Conservation (phyloP, 2,888 invertebrate species). For the Polydesmus complanatus region DNA sequence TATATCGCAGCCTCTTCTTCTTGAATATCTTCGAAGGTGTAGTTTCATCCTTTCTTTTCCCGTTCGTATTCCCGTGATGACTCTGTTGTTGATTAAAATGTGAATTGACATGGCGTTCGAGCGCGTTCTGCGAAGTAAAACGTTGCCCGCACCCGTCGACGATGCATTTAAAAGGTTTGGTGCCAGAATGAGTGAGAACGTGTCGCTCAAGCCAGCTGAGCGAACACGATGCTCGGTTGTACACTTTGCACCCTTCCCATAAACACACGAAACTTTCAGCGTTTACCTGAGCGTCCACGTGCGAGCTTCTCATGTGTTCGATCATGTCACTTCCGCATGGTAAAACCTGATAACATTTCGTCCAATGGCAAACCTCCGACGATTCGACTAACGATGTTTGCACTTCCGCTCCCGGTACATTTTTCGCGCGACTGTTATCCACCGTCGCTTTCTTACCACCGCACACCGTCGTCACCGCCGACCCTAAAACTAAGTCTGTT, state of each 20-base stretch:
- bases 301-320: conserved; percentile 47
- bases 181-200: conserved; percentile 76
- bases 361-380: conserved; percentile 27
- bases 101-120: conserved; percentile 84
- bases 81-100: conserved; percentile 54
- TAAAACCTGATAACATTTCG: conserved; percentile 26
- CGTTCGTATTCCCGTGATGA: conserved; percentile 22
- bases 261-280: conserved; percentile 75
- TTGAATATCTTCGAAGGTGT: conserved; percentile 68
- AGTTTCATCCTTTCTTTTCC: conserved; percentile 51
- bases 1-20: conserved; percentile 72
- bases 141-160: conserved; percentile 71
- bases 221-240: conserved; percentile 79
- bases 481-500: background rate
- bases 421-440: background rate
- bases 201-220: conserved; percentile 87
- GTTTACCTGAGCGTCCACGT: conserved; percentile 66
- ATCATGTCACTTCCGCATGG: conserved; percentile 23
- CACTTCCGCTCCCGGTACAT: background rate
- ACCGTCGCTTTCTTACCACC: background rate
- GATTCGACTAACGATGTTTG: background rate
- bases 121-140: conserved; percentile 42
- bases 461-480: background rate
- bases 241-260: conserved; percentile 90
- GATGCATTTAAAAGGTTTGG: conserved; percentile 89